Evolutionary conservation across 2,888 invertebrate genomes (phyloP).

Genomic region (Sturmia bella): DNA sequence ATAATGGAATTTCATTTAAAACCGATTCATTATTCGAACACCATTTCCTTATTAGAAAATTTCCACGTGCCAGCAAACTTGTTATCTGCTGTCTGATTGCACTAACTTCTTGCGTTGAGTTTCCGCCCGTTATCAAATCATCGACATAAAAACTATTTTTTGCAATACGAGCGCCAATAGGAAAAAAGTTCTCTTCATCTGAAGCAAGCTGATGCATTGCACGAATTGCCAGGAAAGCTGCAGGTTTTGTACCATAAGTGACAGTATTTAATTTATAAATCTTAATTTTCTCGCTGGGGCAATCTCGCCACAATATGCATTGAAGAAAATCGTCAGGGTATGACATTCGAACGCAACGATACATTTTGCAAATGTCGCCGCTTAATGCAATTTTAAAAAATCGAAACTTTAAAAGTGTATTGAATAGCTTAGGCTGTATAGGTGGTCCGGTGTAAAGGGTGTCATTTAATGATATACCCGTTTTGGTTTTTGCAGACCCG

Average conservation of each 20-base stretch:
- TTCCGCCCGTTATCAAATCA: constrained; percentile 64
- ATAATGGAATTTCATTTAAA: constrained; percentile 13
- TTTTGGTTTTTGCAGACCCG: constrained; percentile 29
- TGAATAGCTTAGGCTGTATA: constrained; percentile 59
- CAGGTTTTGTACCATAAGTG: too few species aligned
- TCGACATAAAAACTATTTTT: constrained; percentile 71
- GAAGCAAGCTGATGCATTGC: constrained; percentile 52
- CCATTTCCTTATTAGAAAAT: constrained; percentile 69
- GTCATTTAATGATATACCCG: constrained; percentile 41
- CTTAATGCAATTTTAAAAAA: constrained; percentile 50
- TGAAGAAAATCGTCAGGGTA: constrained; percentile 64
- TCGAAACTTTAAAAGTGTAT: constrained; percentile 56
- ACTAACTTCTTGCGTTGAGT: constrained; percentile 32
- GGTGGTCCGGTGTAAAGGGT: constrained; percentile 29
- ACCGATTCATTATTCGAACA: constrained; percentile 49
- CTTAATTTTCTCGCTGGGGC: constrained; percentile 37
- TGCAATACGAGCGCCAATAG: constrained; percentile 58
- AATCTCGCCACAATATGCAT: constrained; percentile 60
- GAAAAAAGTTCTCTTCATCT: constrained; percentile 75
- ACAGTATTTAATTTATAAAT: too few species aligned
- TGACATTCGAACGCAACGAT: constrained; percentile 59
- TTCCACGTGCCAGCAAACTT: constrained; percentile 45
- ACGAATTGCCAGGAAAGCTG: too few species aligned
- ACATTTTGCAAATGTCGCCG: constrained; percentile 62
- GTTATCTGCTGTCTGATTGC: constrained; percentile 39